Percentiles rank a stretch among this genome's conserved stretches.
Evolutionary conservation across 2,888 invertebrate species (phyloP).

Genomic region (Saturnia pavonia): DNA sequence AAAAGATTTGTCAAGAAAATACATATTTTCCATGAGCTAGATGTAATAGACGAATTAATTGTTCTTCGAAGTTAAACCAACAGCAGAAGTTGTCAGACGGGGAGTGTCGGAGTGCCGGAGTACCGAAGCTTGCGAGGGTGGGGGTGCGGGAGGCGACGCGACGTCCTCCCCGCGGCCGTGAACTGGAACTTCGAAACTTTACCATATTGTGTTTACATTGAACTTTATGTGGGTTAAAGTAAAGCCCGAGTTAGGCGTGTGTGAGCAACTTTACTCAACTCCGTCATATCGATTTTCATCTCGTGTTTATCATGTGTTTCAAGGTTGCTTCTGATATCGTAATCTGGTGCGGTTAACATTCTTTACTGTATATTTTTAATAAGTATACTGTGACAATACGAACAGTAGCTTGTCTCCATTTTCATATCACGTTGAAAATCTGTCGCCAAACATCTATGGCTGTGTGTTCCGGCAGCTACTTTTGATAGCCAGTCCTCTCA

Average conservation of each 20-base stretch:
- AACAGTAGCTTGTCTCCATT: too few species aligned
- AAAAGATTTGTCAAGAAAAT: too few species aligned
- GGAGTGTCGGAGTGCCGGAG: slow-evolving; percentile 30
- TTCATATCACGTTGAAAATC: too few species aligned
- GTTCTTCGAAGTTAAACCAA: slow-evolving; percentile 24
- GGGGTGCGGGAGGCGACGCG: slow-evolving; percentile 42
- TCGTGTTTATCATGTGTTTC: slow-evolving; percentile 76
- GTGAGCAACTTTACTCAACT: slow-evolving; percentile 75
- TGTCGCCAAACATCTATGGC: too few species aligned
- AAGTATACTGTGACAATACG: too few species aligned
- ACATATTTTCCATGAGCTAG: too few species aligned
- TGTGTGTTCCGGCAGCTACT: too few species aligned
- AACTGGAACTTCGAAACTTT: slow-evolving; percentile 78
- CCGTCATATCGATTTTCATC: slow-evolving; percentile 79
- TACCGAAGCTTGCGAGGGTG: too few species aligned
- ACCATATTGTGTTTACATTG: slow-evolving; percentile 81
- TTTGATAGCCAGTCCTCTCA: too few species aligned
- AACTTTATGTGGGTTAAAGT: slow-evolving; percentile 83
- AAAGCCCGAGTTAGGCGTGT: slow-evolving; percentile 79
- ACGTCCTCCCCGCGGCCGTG: slow-evolving; percentile 73
- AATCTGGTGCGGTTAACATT: background rate
- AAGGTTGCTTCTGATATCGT: slow-evolving; percentile 55
- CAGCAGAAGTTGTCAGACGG: slow-evolving; percentile 29
- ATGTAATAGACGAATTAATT: slow-evolving; percentile 2
- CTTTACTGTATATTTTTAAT: background rate